Evolutionary conservation across 2,113 vertebrate species (phyloP).

Genomic region (Sylvilagus bachmani): DNA sequence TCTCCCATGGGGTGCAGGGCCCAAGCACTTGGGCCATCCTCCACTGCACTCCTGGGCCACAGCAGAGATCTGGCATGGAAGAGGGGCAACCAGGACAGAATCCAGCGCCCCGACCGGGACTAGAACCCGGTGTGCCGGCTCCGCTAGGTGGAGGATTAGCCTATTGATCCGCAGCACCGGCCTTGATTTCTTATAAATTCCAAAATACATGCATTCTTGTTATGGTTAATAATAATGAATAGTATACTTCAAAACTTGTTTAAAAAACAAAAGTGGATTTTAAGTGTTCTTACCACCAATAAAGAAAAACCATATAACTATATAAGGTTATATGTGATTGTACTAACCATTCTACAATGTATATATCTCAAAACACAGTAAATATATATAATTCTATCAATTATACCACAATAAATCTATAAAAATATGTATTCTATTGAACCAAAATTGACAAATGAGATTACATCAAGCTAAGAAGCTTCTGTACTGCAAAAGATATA

Average conservation of each 20-base stretch:
- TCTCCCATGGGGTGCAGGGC: too few relatives aligned
- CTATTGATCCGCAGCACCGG: too few relatives aligned
- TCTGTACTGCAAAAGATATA: too few relatives aligned
- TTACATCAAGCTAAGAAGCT: too few relatives aligned
- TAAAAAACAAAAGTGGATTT: not conserved
- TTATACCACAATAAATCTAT: not conserved
- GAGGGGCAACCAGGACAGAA: too few relatives aligned
- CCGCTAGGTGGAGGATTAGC: too few relatives aligned
- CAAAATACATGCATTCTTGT: slow-evolving; percentile 33
- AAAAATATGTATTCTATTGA: not conserved
- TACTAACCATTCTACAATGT: not conserved
- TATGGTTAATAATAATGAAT: not conserved
- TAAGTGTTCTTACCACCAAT: not conserved
- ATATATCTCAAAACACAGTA: not conserved
- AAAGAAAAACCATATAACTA: not conserved
- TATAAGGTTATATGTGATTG: not conserved
- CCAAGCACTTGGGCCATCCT: too few relatives aligned
- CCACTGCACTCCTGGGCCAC: too few relatives aligned
- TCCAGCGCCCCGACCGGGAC: too few relatives aligned
- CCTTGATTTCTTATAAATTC: slow-evolving; percentile 44
- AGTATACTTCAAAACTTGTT: not conserved
- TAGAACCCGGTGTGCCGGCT: too few relatives aligned
- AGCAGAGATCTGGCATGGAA: too few relatives aligned
- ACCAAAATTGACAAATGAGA: too few relatives aligned
- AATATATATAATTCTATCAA: not conserved